Evolutionary conservation across 2,797 vertebrate genomes (phyloP), one percentile per base, ranked within the genome.

Genomic region (Clarias platycephalus): DNA sequence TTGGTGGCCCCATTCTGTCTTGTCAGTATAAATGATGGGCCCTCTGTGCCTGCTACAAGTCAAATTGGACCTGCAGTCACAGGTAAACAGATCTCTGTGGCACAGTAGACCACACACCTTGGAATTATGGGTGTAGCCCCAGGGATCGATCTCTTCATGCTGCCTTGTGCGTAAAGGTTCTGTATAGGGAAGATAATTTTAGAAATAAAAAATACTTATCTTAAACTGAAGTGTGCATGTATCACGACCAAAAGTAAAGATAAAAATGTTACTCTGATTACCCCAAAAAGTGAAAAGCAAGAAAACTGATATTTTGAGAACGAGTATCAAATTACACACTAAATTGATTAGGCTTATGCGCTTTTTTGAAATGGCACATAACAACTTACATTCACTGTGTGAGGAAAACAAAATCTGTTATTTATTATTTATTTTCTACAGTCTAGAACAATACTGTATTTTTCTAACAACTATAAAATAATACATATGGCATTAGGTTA

Each of bases 1-100:
- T 24, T 62, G 49, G 60, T 37, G 62, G 20, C 57, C 57, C 9
- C 31, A 60, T 77, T 77, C 31, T 77, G 55, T 77, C 75, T 77
- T 60, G 22, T 60, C 55, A 60, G 37, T 37, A 60, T 77, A 57
- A 60, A 24, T 60, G 75, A 60, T 60, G 22, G 28, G 31, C 2
- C 31, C 12, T 77, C 12, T 0, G 10, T 44, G 37, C 24, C 58
- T 63, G 58, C 24, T 40, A 26, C 24, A 13, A 79, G 31, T 63
- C 57, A 62, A 40, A 40, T 5, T 20, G 5, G 31, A 78, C 22
- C 31, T 63, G 15, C 34, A 63, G 24, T 79, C 58, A 24, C 34
- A 79, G 58, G 44, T 24, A 63, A 63, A 79, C 10, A 9, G 24
- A 13, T 40, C 5, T 77, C 15, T 63, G 37, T 40, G 34, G 31